Conservation (phyloP, 2,113 vertebrate genomes). For the Scortum barcoo region DNA sequence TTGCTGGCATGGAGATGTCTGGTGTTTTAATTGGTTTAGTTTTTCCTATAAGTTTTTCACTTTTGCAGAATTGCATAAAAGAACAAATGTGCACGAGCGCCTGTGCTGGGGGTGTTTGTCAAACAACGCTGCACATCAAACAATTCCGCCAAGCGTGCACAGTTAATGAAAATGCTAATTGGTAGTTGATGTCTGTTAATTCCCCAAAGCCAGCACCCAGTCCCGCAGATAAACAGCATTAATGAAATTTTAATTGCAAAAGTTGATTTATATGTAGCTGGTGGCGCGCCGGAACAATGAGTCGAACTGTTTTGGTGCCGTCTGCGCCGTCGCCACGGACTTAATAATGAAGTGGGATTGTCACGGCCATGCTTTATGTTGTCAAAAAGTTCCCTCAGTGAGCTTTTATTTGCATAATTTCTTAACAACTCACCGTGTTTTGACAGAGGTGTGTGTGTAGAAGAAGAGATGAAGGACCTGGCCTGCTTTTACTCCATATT, state of each 20-base stretch:
- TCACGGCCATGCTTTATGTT: slow-evolving; percentile 24
- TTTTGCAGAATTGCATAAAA: slow-evolving; percentile 5
- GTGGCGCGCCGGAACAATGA: slow-evolving; percentile 44
- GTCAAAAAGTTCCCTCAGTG: slow-evolving; percentile 46
- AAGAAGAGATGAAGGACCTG: slow-evolving; percentile 7
- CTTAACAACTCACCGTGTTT: slow-evolving; percentile 38
- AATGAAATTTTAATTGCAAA: slow-evolving; percentile 72
- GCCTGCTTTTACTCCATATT: not conserved
- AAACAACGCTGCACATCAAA: slow-evolving; percentile 54
- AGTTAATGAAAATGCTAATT: slow-evolving; percentile 80
- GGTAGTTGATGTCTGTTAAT: slow-evolving; percentile 74
- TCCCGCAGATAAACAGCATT: slow-evolving; percentile 71
- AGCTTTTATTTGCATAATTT: slow-evolving; percentile 53
- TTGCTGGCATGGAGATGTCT: not conserved
- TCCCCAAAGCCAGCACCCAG: slow-evolving; percentile 66
- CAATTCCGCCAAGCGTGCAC: slow-evolving; percentile 48
- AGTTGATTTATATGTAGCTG: slow-evolving; percentile 54
- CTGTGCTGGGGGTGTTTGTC: slow-evolving; percentile 24
- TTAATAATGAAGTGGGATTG: slow-evolving; percentile 34
- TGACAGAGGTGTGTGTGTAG: slow-evolving; percentile 20
- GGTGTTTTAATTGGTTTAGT: slow-evolving; percentile 17
- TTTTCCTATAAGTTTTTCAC: no score
- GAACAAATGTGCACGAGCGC: slow-evolving; percentile 14
- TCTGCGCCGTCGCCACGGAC: slow-evolving; percentile 32
- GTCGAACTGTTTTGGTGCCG: slow-evolving; percentile 7